phyloP scores from a whole-genome alignment of 1,140 invertebrate species.

The Agraylea sexmaculata region DNA sequence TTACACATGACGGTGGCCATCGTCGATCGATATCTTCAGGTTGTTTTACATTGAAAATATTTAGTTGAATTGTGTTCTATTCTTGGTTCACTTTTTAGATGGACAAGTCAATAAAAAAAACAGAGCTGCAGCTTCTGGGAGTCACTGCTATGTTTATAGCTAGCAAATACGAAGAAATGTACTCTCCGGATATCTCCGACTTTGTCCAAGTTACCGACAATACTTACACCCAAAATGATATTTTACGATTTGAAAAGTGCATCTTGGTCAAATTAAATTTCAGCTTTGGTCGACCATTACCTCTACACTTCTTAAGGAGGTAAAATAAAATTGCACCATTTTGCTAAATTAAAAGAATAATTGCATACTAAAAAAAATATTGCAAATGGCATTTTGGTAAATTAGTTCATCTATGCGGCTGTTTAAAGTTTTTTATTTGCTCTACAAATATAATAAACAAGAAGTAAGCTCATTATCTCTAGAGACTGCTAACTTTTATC shows the following conservation, averaged over 20 bases:
- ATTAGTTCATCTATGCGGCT: too few species aligned
- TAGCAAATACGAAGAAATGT: conserved; percentile 93
- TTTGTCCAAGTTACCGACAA: conserved; percentile 90
- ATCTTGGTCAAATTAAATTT: conserved; percentile 68
- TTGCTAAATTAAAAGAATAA: too few species aligned
- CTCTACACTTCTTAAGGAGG: conserved; percentile 79
- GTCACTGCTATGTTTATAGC: conserved; percentile 85
- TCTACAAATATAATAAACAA: too few species aligned
- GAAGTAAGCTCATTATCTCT: too few species aligned
- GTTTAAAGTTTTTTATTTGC: too few species aligned
- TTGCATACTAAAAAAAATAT: too few species aligned
- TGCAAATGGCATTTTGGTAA: too few species aligned
- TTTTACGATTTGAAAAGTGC: conserved; percentile 72
- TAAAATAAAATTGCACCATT: conserved; percentile 35
- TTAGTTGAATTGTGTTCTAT: neutral
- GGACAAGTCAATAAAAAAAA: conserved; percentile 46
- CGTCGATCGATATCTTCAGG: conserved; percentile 85
- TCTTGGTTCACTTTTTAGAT: conserved; percentile 33
- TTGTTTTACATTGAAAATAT: conserved; percentile 26
- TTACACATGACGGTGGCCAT: conserved; percentile 80
- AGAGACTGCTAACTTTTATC: too few species aligned
- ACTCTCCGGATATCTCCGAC: conserved; percentile 74
- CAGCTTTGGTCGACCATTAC: conserved; percentile 70
- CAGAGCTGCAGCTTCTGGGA: conserved; percentile 80
- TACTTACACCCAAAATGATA: conserved; percentile 68